Conservation (phyloP, 2,113 vertebrate species). For the Grammomys dolichurus region DNA sequence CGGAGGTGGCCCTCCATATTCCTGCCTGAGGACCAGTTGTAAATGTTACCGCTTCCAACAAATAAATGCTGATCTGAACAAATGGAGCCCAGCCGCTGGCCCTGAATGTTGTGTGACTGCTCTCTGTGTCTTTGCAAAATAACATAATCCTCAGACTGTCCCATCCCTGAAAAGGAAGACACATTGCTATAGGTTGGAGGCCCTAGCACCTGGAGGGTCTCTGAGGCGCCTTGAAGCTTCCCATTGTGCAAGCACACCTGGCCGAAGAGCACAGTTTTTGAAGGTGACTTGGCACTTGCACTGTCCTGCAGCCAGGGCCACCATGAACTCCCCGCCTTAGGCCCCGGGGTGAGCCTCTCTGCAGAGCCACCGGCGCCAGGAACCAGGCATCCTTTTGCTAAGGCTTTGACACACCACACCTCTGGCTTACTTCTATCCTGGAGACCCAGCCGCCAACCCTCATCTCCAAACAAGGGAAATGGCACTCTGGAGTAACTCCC, state of each 20-base stretch:
- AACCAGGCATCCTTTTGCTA: neutral
- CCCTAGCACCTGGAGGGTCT: conserved; percentile 1
- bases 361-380: neutral
- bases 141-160: neutral
- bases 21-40: conserved; percentile 82
- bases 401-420: neutral
- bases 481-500: neutral
- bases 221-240: neutral
- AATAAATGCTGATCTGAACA: conserved; percentile 87
- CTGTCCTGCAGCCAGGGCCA: neutral
- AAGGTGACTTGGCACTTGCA: neutral
- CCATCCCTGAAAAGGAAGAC: neutral
- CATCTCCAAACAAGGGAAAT: conserved; percentile 38
- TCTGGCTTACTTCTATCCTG: neutral
- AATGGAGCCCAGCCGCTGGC: conserved; percentile 77
- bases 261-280: neutral
- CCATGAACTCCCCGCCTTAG: neutral
- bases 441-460: neutral
- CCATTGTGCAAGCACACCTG: conserved; percentile 19
- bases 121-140: conserved; percentile 67
- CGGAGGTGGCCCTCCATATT: conserved; percentile 65
- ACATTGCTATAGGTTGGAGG: neutral
- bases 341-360: neutral
- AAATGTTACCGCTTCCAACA: conserved; percentile 85
- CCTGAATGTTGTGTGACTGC: conserved; percentile 75